Percentiles rank a stretch among this genome's conserved stretches.
Evolutionary conservation across 2,888 invertebrate genomes (phyloP).

Genomic region (Boloria euphrosyne): DNA sequence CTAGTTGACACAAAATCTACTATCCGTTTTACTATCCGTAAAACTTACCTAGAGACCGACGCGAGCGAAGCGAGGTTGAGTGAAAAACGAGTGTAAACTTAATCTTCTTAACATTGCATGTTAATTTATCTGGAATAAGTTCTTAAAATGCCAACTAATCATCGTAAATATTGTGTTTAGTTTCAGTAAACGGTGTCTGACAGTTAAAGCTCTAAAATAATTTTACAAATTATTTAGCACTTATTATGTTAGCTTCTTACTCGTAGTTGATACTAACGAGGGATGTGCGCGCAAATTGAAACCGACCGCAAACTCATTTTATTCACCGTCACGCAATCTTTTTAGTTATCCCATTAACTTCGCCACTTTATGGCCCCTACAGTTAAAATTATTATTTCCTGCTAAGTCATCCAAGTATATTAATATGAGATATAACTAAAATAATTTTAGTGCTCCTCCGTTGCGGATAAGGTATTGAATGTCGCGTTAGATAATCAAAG

Average conservation of each 20-base stretch:
- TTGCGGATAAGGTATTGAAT: slow-evolving; percentile 60
- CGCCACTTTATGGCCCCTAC: slow-evolving; percentile 42
- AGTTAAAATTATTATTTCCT: slow-evolving; percentile 50
- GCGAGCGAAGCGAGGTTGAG: too few species aligned
- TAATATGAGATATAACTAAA: slow-evolving; percentile 49
- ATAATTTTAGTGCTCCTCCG: slow-evolving; percentile 69
- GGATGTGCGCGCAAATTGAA: slow-evolving; percentile 67
- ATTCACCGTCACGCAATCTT: slow-evolving; percentile 65
- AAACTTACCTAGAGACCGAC: too few species aligned
- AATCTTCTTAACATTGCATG: too few species aligned
- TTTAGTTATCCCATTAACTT: slow-evolving; percentile 45
- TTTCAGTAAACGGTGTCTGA: slow-evolving; percentile 26
- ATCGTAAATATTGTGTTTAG: slow-evolving; percentile 18
- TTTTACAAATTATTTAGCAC: slow-evolving; percentile 48
- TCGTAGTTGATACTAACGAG: slow-evolving; percentile 59
- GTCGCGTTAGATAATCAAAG: slow-evolving; percentile 64
- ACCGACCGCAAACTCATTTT: slow-evolving; percentile 66
- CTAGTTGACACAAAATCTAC: too few species aligned
- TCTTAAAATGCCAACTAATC: slow-evolving; percentile 15
- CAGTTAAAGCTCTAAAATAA: slow-evolving; percentile 31
- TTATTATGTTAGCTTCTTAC: slow-evolving; percentile 55
- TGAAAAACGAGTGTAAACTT: not conserved
- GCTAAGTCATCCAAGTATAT: slow-evolving; percentile 38
- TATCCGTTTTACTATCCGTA: too few species aligned
- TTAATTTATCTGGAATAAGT: not conserved